Conservation (phyloP, 1,140 invertebrate genomes). For the Nephila pilipes region DNA sequence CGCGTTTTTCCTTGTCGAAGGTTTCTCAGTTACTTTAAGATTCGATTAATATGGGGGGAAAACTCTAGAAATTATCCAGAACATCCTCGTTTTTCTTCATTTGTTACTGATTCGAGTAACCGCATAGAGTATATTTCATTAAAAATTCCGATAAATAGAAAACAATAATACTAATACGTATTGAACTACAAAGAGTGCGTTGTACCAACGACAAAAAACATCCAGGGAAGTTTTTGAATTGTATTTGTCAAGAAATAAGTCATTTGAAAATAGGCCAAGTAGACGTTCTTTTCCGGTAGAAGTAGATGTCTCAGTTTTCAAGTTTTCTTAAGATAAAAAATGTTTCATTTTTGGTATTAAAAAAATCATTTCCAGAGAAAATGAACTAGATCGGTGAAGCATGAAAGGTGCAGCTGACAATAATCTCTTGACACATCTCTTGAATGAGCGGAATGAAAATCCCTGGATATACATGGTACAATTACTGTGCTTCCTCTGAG, state of each 20-base stretch:
- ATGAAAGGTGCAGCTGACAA: constrained; percentile 3
- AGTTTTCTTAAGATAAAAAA: background rate
- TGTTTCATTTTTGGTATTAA: background rate
- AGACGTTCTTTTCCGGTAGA: constrained; percentile 4
- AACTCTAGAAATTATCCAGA: no score
- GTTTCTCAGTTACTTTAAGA: no score
- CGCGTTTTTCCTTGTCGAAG: no score
- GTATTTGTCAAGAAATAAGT: background rate
- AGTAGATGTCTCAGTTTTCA: background rate
- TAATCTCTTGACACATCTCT: background rate
- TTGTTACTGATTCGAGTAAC: background rate
- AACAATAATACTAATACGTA: background rate
- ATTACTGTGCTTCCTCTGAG: background rate
- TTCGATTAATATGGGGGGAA: no score
- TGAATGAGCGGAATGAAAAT: background rate
- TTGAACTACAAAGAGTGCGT: background rate
- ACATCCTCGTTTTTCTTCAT: background rate
- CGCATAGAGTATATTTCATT: background rate
- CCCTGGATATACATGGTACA: background rate
- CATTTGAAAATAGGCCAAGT: constrained; percentile 10
- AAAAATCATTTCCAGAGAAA: constrained; percentile 24
- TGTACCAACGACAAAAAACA: background rate
- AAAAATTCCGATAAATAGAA: background rate
- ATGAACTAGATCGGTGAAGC: constrained; percentile 10
- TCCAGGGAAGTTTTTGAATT: background rate